A percentile compares a stretch with the other conserved stretches of the same genome.
These are phyloP conservation scores for Drosophila multiciliata DNA, from an alignment of 2,888 invertebrate species.

Conservation along the genomic window DNA sequence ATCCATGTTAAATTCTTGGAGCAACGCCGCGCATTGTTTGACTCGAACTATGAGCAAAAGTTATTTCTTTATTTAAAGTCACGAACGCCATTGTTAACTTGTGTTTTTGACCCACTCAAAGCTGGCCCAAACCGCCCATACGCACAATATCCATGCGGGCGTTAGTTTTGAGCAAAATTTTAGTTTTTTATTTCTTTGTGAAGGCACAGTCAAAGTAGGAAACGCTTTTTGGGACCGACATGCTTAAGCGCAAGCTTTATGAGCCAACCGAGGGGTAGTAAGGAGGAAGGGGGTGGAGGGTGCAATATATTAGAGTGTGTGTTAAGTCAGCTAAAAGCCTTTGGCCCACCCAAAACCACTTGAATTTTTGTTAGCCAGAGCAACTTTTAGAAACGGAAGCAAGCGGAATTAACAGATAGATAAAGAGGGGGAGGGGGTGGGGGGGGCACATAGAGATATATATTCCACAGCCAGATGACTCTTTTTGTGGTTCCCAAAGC, in stretches of 20 bases:
- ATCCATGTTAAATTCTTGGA: slow-evolving; percentile 68
- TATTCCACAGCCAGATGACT: slow-evolving; percentile 53
- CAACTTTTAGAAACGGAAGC: slow-evolving; percentile 76
- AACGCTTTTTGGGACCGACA: slow-evolving; percentile 70
- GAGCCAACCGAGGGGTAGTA: slow-evolving; percentile 58
- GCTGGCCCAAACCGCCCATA: slow-evolving; percentile 20
- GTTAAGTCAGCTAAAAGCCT: slow-evolving; percentile 78
- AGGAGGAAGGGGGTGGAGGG: neutral
- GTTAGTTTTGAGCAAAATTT: slow-evolving; percentile 58
- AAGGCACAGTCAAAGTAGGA: slow-evolving; percentile 65
- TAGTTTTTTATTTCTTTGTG: neutral
- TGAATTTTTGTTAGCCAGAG: slow-evolving; percentile 65
- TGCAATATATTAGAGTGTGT: slow-evolving; percentile 65
- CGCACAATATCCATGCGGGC: slow-evolving; percentile 67
- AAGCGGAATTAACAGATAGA: slow-evolving; percentile 60
- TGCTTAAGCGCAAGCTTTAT: slow-evolving; percentile 75
- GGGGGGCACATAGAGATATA: neutral
- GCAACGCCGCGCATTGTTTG: slow-evolving; percentile 72
- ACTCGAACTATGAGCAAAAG: slow-evolving; percentile 69
- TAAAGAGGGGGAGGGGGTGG: too few species aligned
- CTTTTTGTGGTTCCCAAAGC: slow-evolving; percentile 41
- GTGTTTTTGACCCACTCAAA: slow-evolving; percentile 53
- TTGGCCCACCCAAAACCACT: slow-evolving; percentile 61
- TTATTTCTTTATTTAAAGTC: slow-evolving; percentile 79
- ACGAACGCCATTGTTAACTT: slow-evolving; percentile 58